These are phyloP conservation scores for Theristicus caerulescens DNA, from an alignment of 2,113 vertebrate species.

Conservation along the genomic window DNA sequence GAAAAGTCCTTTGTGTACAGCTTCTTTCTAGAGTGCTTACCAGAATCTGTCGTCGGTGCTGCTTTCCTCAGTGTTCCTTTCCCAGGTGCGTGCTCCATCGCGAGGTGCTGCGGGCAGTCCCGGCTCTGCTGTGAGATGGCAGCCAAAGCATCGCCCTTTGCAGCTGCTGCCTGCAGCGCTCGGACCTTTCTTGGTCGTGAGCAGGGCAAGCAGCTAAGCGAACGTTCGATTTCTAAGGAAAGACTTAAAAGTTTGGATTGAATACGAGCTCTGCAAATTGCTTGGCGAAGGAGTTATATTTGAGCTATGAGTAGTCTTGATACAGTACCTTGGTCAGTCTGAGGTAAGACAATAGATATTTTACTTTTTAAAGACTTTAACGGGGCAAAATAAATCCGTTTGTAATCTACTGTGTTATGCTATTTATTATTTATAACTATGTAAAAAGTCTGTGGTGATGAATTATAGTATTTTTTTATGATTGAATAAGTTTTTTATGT, in stretches of 20 bases:
- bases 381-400: slow-evolving; percentile 59
- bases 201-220: background rate
- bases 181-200: background rate
- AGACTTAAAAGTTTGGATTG: background rate
- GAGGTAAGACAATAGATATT: slow-evolving; percentile 40
- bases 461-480: slow-evolving; percentile 78
- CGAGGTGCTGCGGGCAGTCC: background rate
- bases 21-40: slow-evolving; percentile 51
- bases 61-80: slow-evolving; percentile 14
- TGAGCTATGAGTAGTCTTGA: slow-evolving; percentile 33
- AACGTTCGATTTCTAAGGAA: background rate
- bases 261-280: background rate
- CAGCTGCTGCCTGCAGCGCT: background rate
- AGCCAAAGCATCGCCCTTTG: background rate
- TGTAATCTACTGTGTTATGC: slow-evolving; percentile 73
- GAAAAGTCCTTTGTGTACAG: slow-evolving; percentile 47
- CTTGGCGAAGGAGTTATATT: background rate
- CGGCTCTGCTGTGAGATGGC: background rate
- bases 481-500: slow-evolving; percentile 71
- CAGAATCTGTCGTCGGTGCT: slow-evolving; percentile 1
- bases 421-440: slow-evolving; percentile 78
- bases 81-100: background rate
- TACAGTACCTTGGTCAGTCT: slow-evolving; percentile 29
- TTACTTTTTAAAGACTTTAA: slow-evolving; percentile 56
- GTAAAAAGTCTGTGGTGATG: slow-evolving; percentile 72